A percentile compares a stretch with the other conserved stretches of the same genome.
phyloP scores from a whole-genome alignment of 2,888 invertebrate species.

The Lycaena phlaeas region DNA sequence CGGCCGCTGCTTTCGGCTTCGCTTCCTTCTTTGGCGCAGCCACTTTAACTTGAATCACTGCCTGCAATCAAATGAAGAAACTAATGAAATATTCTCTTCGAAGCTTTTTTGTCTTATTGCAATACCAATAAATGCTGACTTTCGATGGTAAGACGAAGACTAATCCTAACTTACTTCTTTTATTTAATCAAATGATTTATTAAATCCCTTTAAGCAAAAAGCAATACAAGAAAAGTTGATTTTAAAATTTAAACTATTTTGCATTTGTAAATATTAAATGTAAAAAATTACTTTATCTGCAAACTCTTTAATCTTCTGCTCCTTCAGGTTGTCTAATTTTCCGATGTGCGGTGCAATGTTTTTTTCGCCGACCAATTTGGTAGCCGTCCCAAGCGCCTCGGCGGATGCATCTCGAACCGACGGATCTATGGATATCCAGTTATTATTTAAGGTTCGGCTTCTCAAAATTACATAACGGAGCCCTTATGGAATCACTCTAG shows the following conservation, averaged over 20 bases:
- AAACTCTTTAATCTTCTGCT: constrained; percentile 94
- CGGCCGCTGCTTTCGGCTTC: constrained; percentile 67
- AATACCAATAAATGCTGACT: too few species aligned
- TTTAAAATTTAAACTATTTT: too few species aligned
- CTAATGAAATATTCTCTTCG: too few species aligned
- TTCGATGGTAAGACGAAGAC: too few species aligned
- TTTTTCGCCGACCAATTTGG: constrained; percentile 95
- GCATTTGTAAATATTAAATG: too few species aligned
- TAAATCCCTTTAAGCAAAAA: too few species aligned
- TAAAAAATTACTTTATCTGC: constrained; percentile 90
- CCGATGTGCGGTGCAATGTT: constrained; percentile 87
- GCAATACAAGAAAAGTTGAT: too few species aligned
- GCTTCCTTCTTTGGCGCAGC: constrained; percentile 74
- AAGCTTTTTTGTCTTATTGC: too few species aligned
- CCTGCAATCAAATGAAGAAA: constrained; percentile 46
- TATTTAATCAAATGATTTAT: too few species aligned
- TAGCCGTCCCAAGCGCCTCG: constrained; percentile 93
- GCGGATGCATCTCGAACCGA: constrained; percentile 93
- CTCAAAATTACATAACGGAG: too few species aligned
- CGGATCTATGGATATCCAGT: constrained; percentile 76
- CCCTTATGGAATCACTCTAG: background rate
- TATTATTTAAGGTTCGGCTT: background rate
- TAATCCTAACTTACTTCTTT: too few species aligned
- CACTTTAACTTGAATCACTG: constrained; percentile 85
- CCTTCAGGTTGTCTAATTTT: constrained; percentile 92